Evolutionary conservation across 2,797 vertebrate species (phyloP), one percentile per base, ranked within the genome.

Genomic region (Mormyrus hasselquistii): DNA sequence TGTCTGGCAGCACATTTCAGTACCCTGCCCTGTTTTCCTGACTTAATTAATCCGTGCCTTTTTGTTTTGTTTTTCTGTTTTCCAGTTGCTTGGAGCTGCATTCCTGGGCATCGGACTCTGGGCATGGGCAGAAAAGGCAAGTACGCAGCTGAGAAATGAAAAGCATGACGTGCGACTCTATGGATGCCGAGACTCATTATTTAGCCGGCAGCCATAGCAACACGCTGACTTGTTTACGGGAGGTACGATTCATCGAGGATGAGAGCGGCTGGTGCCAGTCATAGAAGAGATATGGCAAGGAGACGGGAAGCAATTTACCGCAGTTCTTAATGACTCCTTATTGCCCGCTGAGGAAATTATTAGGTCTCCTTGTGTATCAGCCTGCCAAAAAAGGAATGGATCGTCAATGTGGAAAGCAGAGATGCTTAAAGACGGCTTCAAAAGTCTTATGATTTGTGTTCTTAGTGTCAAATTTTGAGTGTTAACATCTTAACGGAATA

Each of bases 41-140:
- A 57, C 34, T 22, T 5, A 52, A n/a, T 10, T 87, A n/a, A 41
- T 8, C 90, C 89, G 6, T 91, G 86, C 92, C 4, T 86, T 29
- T 29, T 55, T 55, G 12, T 55, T 91, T 55, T 86, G 22, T 94
- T 29, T 92, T 85, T 91, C 86, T 96, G 89, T 94, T 91, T 95
- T 95, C 85, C 95, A 98, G 98, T 96, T 98, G 93, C 95, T 98
- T 89, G 98, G 97, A 92, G 97, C 97, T 47, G 93, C 97, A 92
- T 98, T 98, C 94, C 95, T 98, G 91, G 96, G 93, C 89, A 96
- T 98, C 2, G 98, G 97, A 92, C 95, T 98, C 93, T 98, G 98
- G 98, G 98, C 98, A 95, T 98, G 98, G 98, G 96, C 97, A 89
- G 97, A 98, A 93, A 98, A 98, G 97, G 98, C 97, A 96, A 95